Percentiles rank a stretch among this genome's conserved stretches.
Conservation (phyloP, 2,797 vertebrate genomes). For the Rhodeus uyekii region DNA sequence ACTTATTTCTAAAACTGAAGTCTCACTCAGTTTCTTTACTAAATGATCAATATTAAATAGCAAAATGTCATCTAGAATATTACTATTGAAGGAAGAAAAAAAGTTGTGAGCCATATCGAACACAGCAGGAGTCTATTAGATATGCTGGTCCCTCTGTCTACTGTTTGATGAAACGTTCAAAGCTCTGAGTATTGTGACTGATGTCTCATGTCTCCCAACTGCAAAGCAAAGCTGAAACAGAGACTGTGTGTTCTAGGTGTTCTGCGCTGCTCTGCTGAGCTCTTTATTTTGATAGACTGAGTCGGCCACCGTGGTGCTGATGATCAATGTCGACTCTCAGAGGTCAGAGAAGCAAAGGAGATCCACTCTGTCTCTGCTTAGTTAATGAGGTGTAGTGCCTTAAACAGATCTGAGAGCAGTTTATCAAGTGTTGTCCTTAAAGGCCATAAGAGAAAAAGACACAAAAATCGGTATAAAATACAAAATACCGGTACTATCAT, state of each 20-base stretch:
- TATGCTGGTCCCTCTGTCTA: background rate
- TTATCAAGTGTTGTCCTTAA: slow-evolving; percentile 1
- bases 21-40: background rate
- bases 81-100: background rate
- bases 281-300: slow-evolving; percentile 39
- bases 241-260: slow-evolving; percentile 13
- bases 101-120: background rate
- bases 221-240: slow-evolving; percentile 17
- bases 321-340: slow-evolving; percentile 32
- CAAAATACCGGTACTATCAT: background rate
- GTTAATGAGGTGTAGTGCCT: slow-evolving; percentile 37
- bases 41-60: background rate
- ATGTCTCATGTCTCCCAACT: slow-evolving; percentile 26
- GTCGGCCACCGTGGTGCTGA: slow-evolving; percentile 27
- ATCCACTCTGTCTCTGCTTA: slow-evolving; percentile 15
- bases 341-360: slow-evolving; percentile 18
- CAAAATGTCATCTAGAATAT: slow-evolving; percentile 4
- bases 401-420: slow-evolving; percentile 27
- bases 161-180: slow-evolving; percentile 27
- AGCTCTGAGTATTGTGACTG: slow-evolving; percentile 3
- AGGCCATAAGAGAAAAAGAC: background rate
- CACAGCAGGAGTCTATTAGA: background rate
- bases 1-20: background rate
- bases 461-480: no score
- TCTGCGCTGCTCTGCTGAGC: slow-evolving; percentile 14